These are phyloP conservation scores for Callopanchax toddi DNA, from an alignment of 2,113 vertebrate species.

Conservation along the genomic window DNA sequence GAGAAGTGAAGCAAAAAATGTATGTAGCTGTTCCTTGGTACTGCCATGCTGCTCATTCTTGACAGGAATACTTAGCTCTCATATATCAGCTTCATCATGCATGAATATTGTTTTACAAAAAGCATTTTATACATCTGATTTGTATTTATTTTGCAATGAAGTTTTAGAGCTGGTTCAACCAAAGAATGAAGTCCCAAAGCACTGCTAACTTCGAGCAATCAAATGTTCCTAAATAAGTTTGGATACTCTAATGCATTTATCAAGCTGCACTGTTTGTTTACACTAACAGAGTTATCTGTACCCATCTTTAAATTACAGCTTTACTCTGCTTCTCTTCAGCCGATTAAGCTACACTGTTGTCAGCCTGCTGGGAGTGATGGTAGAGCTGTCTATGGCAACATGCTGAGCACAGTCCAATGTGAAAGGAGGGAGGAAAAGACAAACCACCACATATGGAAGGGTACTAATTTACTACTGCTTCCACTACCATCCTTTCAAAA, in stretches of 20 bases:
- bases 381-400: slow-evolving; percentile 59
- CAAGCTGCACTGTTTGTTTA: slow-evolving; percentile 4
- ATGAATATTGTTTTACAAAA: background rate
- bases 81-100: slow-evolving; percentile 17
- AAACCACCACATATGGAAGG: slow-evolving; percentile 45
- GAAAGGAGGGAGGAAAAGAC: slow-evolving; percentile 29
- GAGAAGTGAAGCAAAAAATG: slow-evolving; percentile 26
- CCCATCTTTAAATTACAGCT: slow-evolving; percentile 53
- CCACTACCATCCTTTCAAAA: slow-evolving; percentile 59
- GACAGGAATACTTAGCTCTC: slow-evolving; percentile 24
- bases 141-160: background rate
- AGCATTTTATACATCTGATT: background rate
- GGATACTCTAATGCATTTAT: slow-evolving; percentile 14
- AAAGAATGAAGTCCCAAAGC: slow-evolving; percentile 3
- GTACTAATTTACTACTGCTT: slow-evolving; percentile 60
- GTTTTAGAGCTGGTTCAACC: background rate
- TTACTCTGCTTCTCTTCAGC: slow-evolving; percentile 26
- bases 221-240: background rate
- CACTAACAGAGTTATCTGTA: slow-evolving; percentile 4
- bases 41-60: slow-evolving; percentile 15
- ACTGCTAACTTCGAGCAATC: background rate
- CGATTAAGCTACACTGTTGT: slow-evolving; percentile 48
- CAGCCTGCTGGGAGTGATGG: slow-evolving; percentile 51
- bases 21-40: slow-evolving; percentile 44
- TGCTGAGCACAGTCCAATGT: slow-evolving; percentile 53